Base-by-base conservation (phyloP, 2,113 vertebrate species). In the Myotis yumanensis region DNA sequence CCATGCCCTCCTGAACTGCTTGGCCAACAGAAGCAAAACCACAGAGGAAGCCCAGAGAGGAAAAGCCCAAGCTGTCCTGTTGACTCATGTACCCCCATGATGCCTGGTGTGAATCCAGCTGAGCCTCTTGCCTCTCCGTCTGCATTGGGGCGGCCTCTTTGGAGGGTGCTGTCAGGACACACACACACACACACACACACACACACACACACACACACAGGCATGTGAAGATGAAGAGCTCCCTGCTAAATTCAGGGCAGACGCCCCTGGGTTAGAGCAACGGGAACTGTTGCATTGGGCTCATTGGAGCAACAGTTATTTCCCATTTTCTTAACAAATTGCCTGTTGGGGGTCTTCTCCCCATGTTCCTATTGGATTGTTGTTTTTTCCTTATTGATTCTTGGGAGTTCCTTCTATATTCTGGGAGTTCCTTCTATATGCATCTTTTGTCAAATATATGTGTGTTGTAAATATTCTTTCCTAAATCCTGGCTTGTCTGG, bases 61-160 rank as follows among this genome's bases (percentile, higher is more conserved):
- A 77, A 52, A 69, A 32, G 35, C 86, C 72, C 37, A 5, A 52
- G 30, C 28, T 32, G 51, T 28, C 40, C 46, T 0, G 48, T 75
- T 95, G 86, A 89, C 72, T 96, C 93, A 96, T 14, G 83, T 89
- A 90, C 86, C 72, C 18, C 57, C 12, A 0, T 81, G 81, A 59
- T 59, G n/a, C 62, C 2, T 3, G 3, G 76, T 59, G 71, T 30
- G 17, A 52, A 73, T 35, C 37, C 30, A 72, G 82, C 64, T 37
- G 28, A 5, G 28, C 69, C 16, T 66, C n/a, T 28, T 5, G 15
- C 43, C 69, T 68, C 69, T 76, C 66, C 64, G 5, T 40, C 28
- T 79, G 71, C 48, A 46, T 1, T 2, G 4, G 8, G 25, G 30
- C 2, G 3, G 25, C 52, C 23, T 77, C 76, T 75, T 11, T 4